Evolutionary conservation across 92 coral and sea anemone genomes (phyloP).

Genomic region (Heteractis magnifica): DNA sequence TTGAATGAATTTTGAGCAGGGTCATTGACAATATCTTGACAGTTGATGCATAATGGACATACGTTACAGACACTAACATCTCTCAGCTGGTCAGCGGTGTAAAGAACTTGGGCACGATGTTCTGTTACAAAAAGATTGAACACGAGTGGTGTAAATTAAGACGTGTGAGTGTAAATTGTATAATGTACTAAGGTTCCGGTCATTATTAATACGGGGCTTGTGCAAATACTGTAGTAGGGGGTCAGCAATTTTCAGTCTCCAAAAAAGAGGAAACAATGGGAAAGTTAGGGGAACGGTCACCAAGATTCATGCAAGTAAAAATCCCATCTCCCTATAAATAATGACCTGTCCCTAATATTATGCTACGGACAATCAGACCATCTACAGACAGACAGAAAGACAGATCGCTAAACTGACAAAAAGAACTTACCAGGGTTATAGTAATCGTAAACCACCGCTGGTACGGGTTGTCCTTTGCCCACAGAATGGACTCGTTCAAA

Average conservation of each 20-base stretch:
- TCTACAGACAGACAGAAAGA: background rate
- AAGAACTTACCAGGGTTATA: conserved; percentile 75
- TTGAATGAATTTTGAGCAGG: background rate
- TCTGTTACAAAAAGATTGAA: background rate
- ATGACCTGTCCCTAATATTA: no score
- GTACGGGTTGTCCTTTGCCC: conserved; percentile 84
- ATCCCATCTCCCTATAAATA: no score
- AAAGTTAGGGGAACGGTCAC: no score
- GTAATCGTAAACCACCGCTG: conserved; percentile 86
- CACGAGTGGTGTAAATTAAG: no score
- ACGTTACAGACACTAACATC: background rate
- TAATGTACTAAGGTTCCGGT: no score
- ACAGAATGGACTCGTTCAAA: conserved; percentile 72
- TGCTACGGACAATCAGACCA: background rate
- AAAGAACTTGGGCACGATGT: conserved; percentile 14
- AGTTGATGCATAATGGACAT: conserved; percentile 1
- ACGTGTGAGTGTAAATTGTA: no score
- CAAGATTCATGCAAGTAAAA: no score
- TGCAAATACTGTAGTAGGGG: no score
- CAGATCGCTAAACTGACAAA: background rate
- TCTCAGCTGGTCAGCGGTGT: conserved; percentile 11
- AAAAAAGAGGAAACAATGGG: no score
- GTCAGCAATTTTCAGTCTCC: no score
- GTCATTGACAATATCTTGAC: background rate
- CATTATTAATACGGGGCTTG: no score